phyloP scores from a whole-genome alignment of 2,888 invertebrate species.

The Apocheima hispidaria region DNA sequence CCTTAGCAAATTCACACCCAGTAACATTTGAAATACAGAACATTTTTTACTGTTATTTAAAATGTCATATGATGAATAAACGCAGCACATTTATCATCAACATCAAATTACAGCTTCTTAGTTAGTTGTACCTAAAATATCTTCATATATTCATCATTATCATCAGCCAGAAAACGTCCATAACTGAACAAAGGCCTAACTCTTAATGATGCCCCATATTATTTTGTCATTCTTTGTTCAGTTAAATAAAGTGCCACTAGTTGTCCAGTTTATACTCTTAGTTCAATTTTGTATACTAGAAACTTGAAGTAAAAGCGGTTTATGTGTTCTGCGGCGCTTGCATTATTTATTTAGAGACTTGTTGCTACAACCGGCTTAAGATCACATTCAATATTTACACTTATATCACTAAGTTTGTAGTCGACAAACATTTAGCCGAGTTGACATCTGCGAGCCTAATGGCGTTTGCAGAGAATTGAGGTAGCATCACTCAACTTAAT shows the following conservation, averaged over 20 bases:
- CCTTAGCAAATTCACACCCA: background rate
- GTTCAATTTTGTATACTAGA: constrained; percentile 6
- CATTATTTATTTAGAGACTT: constrained; percentile 32
- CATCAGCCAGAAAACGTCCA: too few species aligned
- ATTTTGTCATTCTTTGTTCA: background rate
- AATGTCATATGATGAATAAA: too few species aligned
- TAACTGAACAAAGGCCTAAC: too few species aligned
- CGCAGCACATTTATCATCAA: too few species aligned
- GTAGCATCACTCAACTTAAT: constrained; percentile 62
- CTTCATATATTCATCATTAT: too few species aligned
- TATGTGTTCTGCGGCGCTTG: constrained; percentile 16
- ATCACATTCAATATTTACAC: constrained; percentile 35
- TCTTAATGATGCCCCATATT: background rate
- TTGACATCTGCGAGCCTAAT: constrained; percentile 54
- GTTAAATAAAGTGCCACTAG: background rate
- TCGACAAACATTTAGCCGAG: constrained; percentile 52
- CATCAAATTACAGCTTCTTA: too few species aligned
- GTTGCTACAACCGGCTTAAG: constrained; percentile 29
- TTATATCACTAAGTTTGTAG: constrained; percentile 39
- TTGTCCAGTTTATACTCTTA: constrained; percentile 1
- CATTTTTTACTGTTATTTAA: too few species aligned
- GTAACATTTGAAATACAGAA: too few species aligned
- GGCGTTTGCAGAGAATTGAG: constrained; percentile 61
- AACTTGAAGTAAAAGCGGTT: constrained; percentile 22
- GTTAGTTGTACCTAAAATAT: too few species aligned